Conservation (phyloP, 2,113 vertebrate genomes). For the Actenoides hombroni region DNA sequence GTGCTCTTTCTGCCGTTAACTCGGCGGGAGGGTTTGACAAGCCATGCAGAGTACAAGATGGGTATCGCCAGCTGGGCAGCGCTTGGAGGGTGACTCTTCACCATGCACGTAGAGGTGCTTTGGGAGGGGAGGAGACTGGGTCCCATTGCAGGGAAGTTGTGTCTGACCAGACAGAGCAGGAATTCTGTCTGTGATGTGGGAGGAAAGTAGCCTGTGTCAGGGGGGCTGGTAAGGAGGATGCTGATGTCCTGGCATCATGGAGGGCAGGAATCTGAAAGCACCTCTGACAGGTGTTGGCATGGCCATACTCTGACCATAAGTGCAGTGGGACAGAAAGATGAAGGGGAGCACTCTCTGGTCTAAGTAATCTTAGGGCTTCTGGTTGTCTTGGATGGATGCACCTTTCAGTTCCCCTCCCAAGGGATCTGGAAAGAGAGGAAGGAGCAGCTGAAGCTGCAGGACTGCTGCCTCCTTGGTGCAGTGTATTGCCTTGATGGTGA, state of each 20-base stretch:
- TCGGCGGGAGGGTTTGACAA: not conserved
- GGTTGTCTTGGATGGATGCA: not conserved
- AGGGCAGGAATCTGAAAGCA: not conserved
- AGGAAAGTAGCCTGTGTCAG: not conserved
- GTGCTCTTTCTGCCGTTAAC: not conserved
- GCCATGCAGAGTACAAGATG: accelerated
- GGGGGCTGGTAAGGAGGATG: not conserved
- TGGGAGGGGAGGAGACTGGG: not conserved
- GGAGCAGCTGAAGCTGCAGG: not conserved
- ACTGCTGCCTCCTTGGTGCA: not conserved
- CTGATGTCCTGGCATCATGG: accelerated
- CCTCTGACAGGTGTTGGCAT: accelerated
- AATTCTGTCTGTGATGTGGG: not conserved
- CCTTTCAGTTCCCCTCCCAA: not conserved
- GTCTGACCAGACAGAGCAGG: accelerated
- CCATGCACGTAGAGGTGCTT: accelerated
- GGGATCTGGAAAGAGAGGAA: not conserved
- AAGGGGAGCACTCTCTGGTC: not conserved
- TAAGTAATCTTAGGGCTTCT: not conserved
- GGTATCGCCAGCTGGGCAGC: accelerated
- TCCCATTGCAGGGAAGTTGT: not conserved
- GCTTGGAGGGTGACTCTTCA: not conserved
- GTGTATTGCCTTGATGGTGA: not conserved
- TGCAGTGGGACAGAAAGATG: not conserved
- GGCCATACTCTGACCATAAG: not conserved